Percentiles rank a stretch among this genome's conserved stretches.
Conservation (phyloP, 35 echinoderm and acorn worm genomes). For the Apostichopus parvimensis region DNA sequence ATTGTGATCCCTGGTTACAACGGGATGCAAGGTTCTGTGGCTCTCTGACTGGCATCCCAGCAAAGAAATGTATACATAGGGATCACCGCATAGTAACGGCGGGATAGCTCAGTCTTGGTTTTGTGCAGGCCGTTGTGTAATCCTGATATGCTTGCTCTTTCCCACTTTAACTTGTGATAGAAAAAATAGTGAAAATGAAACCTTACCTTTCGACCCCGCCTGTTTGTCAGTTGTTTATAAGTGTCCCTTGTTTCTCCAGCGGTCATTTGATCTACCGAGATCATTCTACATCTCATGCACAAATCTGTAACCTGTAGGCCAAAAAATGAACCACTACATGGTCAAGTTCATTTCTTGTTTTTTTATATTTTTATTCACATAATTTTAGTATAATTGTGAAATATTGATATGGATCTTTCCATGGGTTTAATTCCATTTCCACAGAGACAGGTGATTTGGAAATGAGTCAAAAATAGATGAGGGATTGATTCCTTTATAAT, state of each 20-base stretch:
- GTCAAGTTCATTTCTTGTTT: too few relatives aligned
- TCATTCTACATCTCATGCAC: slow-evolving; percentile 90
- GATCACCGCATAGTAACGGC: not conserved
- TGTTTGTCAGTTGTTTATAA: slow-evolving; percentile 57
- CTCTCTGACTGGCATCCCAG: too few relatives aligned
- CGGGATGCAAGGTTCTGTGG: too few relatives aligned
- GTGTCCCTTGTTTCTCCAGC: slow-evolving; percentile 81
- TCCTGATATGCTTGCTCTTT: not conserved
- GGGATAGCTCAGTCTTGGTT: not conserved
- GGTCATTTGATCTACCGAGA: slow-evolving; percentile 85
- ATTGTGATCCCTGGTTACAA: too few relatives aligned
- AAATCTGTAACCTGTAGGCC: slow-evolving; percentile 61
- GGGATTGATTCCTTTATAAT: too few relatives aligned
- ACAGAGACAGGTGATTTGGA: too few relatives aligned
- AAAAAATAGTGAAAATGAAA: not conserved
- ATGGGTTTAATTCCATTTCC: too few relatives aligned
- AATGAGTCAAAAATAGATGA: too few relatives aligned
- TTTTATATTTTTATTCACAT: too few relatives aligned
- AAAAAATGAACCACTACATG: not conserved
- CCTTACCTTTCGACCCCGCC: slow-evolving; percentile 77
- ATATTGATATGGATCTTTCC: too few relatives aligned
- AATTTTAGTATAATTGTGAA: too few relatives aligned
- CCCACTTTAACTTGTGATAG: not conserved
- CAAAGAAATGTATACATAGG: too few relatives aligned
- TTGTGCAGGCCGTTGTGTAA: not conserved